Evolutionary conservation across 2,797 vertebrate genomes (phyloP), one percentile per base, ranked within the genome.

Genomic region (Mergus octosetaceus): DNA sequence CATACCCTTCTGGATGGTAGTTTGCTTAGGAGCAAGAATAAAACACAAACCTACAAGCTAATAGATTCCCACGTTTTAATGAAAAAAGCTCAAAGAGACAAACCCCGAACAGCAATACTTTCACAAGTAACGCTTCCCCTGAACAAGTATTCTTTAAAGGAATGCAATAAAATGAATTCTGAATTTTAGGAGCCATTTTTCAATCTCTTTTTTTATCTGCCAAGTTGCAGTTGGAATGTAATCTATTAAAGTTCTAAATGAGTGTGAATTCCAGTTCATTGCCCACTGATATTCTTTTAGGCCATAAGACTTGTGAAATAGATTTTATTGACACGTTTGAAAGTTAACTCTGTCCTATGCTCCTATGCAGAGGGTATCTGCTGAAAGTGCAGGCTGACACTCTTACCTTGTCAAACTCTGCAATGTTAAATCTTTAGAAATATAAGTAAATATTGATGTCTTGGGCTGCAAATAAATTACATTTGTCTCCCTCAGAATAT

Each of bases 191-290:
- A 88, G 30, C 36, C 17, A 8, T 80, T 95, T 89, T 81, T 90
- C 56, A 79, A 28, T 64, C 64, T 97, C n/a, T 80, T 58, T 53
- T 53, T 53, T 53, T 15, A 53, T 82, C 51, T 93, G 62, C 34
- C 43, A 87, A 3, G 25, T 74, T 90, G 64, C 70, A 62, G 24
- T 61, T 78, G 62, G 45, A 92, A 54, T 93, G 69, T 85, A 86
- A 88, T 91, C 60, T 88, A 43, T 73, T 92, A 71, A 82, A 85
- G 64, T 70, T 85, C 47, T 38, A 88, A 80, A 84, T 79, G 71
- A 90, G 43, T 85, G 72, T 95, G 84, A 93, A 92, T 95, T 95
- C 88, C 86, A 82, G 81, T 92, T 95, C 88, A 79, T 90, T 95
- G 93, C 88, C 49, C 64, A 57, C 64, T 82, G 72, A 45, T 95